Evolutionary conservation across 2,888 invertebrate genomes (phyloP), one percentile per base, ranked within the genome.

Genomic region (Torymus auratus): DNA sequence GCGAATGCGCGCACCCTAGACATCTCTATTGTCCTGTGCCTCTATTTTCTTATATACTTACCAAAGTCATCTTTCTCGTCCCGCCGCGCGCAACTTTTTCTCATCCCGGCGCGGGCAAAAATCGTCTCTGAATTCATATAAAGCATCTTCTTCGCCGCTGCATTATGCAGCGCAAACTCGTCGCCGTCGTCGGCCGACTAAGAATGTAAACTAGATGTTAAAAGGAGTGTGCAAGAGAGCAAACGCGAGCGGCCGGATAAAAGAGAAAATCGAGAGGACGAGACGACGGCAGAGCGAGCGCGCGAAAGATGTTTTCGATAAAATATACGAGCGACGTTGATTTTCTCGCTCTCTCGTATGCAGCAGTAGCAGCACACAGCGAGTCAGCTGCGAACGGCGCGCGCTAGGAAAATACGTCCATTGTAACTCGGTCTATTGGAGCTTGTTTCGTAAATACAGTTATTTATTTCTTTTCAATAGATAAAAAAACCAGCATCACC

Each of bases 401-500:
- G 28, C 12, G 41, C 28, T 28, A 65, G n/a, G 15, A 56, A 58
- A 52, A 61, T 60, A 28, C 11, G 14, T 53, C 1, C 50, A 65
- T 60, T 50, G 50, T 52, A 67, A 58, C 20, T 56, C n/a, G 17
- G 50, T 67, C 15, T 68, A 76, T 61, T 68, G 28, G 13, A 68
- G 68, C 68, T 61, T 28, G 28, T 76, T 76, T 68, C 53, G 20
- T 58, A 58, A 55, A 65, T 65, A 50, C 10, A 58, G n/a, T 74
- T 60, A 74, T 74, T 74, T 74, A 74, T 74, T 67, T 41, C 53
- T 58, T 56, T 75, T 52, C 58, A 60, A 58, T 50, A 28, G 15
- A 75, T 75, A 10, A 67, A 74, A 74, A 41, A 52, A 72, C 14
- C 28, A 55, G n/a, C 12, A 41, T 41, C 41, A 7, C 41, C 41